phyloP scores from a whole-genome alignment of 23 tunicate species.

The Trididemnum clinides region DNA sequence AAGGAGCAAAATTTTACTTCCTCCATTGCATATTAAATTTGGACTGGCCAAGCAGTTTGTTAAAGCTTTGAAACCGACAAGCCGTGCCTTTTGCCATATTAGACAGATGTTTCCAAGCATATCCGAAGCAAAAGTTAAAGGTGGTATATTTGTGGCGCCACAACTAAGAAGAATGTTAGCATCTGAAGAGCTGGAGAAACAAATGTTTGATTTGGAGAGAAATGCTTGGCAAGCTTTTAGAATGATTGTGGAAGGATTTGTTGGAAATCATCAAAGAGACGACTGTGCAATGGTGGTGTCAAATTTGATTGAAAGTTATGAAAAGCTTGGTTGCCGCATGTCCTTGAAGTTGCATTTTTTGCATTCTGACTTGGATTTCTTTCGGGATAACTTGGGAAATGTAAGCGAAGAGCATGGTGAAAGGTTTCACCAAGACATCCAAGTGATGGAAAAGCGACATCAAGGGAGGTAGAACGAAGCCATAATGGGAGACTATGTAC shows the following conservation, averaged over 20 bases:
- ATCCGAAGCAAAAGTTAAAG: constrained; percentile 11
- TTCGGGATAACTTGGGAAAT: constrained; percentile 12
- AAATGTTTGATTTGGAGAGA: constrained; percentile 5
- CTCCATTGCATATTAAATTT: constrained; percentile 20
- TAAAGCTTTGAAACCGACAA: constrained; percentile 5
- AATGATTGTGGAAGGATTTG: constrained; percentile 27
- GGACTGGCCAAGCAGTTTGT: constrained; percentile 13
- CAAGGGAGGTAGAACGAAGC: constrained; percentile 27
- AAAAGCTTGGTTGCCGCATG: constrained; percentile 24
- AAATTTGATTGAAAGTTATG: neutral
- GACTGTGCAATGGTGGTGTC: neutral
- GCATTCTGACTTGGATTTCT: constrained; percentile 15
- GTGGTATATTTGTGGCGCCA: constrained; percentile 14
- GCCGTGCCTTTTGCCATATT: constrained; percentile 4
- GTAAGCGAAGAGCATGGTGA: constrained; percentile 22
- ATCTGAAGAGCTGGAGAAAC: constrained; percentile 16
- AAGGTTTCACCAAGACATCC: constrained; percentile 19
- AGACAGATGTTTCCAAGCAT: neutral
- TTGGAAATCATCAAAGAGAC: constrained; percentile 8
- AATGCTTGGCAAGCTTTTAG: neutral
- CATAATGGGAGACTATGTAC: constrained; percentile 6
- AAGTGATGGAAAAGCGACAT: constrained; percentile 22
- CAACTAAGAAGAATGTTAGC: constrained; percentile 13
- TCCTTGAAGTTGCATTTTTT: constrained; percentile 7
- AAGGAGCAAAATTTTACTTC: constrained; percentile 15